phyloP scores from a whole-genome alignment of 2,797 vertebrate genomes.

The Mormyrus hasselquistii region DNA sequence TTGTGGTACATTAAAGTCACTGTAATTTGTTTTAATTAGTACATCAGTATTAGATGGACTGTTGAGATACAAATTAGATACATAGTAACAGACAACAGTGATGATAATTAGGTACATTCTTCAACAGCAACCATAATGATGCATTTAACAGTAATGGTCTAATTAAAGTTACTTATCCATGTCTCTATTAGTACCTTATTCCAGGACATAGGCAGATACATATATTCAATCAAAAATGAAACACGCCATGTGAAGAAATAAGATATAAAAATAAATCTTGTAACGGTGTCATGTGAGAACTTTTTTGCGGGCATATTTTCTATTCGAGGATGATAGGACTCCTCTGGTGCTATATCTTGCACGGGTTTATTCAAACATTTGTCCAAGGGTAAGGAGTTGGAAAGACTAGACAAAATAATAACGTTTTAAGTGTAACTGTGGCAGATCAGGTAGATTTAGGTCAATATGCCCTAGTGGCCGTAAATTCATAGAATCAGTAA shows the following conservation, averaged over 20 bases:
- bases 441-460: background rate
- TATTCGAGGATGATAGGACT: background rate
- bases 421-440: background rate
- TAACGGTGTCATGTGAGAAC: background rate
- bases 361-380: background rate
- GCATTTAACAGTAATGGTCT: background rate
- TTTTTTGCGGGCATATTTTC: background rate
- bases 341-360: background rate
- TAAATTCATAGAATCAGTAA: background rate
- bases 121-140: slow-evolving; percentile 3
- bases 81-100: background rate
- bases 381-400: background rate
- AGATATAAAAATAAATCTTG: background rate
- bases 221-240: background rate
- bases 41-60: background rate
- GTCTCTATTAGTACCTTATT: background rate
- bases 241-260: background rate
- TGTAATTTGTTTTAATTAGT: slow-evolving; percentile 6
- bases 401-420: background rate
- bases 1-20: slow-evolving; percentile 16
- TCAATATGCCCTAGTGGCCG: background rate
- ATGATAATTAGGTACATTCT: background rate
- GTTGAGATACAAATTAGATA: background rate
- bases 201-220: background rate
- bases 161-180: background rate